These are phyloP conservation scores for Porites lobata DNA, from an alignment of 92 coral and sea anemone species.

Conservation along the genomic window DNA sequence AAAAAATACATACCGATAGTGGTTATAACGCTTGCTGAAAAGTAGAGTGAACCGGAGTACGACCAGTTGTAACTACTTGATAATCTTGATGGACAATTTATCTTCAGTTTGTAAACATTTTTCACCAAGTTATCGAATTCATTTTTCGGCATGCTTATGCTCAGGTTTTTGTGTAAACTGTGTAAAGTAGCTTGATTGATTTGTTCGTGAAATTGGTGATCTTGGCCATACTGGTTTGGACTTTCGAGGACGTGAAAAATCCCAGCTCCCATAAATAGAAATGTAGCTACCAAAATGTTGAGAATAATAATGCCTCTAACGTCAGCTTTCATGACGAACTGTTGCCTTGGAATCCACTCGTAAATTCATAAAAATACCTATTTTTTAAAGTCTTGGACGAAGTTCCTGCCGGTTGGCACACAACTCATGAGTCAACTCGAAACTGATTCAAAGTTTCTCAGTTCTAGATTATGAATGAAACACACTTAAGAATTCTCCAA, in stretches of 20 bases:
- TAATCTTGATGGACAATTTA: background rate
- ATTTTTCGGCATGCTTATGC: constrained; percentile 40
- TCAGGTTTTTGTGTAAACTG: constrained; percentile 29
- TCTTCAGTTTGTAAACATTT: constrained; percentile 5
- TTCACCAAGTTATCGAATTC: constrained; percentile 42
- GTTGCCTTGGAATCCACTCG: too few relatives aligned
- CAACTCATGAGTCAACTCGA: too few relatives aligned
- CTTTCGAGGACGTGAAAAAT: constrained; percentile 61
- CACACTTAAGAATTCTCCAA: too few relatives aligned
- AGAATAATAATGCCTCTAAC: constrained; percentile 29
- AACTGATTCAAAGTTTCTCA: too few relatives aligned
- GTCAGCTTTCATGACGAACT: constrained; percentile 3
- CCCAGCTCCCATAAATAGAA: constrained; percentile 53
- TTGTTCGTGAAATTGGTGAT: background rate
- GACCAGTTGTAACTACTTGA: constrained; percentile 42
- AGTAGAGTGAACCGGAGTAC: constrained; percentile 57
- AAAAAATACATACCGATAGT: constrained; percentile 59
- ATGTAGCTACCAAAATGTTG: background rate
- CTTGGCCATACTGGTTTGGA: background rate
- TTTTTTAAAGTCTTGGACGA: too few relatives aligned
- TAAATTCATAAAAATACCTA: too few relatives aligned
- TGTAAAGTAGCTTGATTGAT: constrained; percentile 3
- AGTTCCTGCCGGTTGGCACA: too few relatives aligned
- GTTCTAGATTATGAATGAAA: too few relatives aligned
- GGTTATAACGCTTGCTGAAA: constrained; percentile 64